A percentile compares a stretch with the other conserved stretches of the same genome.
Evolutionary conservation across 2,888 invertebrate species (phyloP).

Genomic region (Plutella xylostella): DNA sequence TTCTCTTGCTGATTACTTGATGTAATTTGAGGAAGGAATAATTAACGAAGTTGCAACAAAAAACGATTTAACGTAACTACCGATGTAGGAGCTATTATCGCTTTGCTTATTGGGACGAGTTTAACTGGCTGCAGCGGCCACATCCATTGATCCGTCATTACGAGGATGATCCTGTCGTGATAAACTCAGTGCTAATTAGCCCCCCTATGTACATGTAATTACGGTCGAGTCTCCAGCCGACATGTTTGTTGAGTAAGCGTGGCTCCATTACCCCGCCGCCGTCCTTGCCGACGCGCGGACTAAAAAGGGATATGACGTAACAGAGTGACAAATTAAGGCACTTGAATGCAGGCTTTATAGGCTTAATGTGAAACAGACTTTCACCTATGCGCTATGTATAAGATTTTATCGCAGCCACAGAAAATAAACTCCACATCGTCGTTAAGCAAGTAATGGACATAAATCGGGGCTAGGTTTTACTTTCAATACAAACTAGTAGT

Average conservation of each 20-base stretch:
- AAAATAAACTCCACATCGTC: neutral
- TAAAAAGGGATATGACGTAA: neutral
- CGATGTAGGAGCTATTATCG: too few relatives aligned
- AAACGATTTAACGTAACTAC: too few relatives aligned
- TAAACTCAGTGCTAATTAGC: conserved; percentile 26
- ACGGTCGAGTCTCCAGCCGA: too few relatives aligned
- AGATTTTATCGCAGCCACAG: neutral
- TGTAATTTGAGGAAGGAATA: too few relatives aligned
- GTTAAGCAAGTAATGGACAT: neutral
- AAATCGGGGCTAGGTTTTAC: conserved; percentile 6
- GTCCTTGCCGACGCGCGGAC: neutral
- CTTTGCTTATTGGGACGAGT: too few relatives aligned
- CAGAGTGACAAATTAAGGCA: neutral
- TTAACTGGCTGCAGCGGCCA: neutral
- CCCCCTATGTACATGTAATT: conserved; percentile 29
- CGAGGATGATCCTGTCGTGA: neutral
- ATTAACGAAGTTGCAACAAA: too few relatives aligned
- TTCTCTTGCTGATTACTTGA: too few relatives aligned
- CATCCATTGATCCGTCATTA: conserved; percentile 2
- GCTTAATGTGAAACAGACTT: neutral
- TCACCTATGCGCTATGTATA: neutral
- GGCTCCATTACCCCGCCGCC: neutral
- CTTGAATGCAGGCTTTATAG: neutral
- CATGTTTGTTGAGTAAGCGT: neutral
- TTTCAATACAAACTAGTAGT: conserved; percentile 5